Evolutionary conservation across 2,888 invertebrate species (phyloP).

Genomic region (Apamea anceps): DNA sequence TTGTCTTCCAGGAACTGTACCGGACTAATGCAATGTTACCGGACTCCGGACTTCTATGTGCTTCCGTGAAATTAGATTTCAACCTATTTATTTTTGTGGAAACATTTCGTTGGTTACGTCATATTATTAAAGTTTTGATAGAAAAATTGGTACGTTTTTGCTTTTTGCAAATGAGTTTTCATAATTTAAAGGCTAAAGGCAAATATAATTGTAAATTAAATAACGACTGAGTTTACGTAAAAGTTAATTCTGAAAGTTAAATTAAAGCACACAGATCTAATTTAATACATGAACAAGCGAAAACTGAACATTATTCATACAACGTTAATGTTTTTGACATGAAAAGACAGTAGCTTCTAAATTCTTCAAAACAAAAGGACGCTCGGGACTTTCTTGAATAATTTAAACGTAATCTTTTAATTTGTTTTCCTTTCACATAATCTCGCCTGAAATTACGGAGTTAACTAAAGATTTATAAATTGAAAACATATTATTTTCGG

Average conservation of each 20-base stretch:
- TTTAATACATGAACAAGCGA: slow-evolving; percentile 14
- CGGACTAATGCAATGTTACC: slow-evolving; percentile 66
- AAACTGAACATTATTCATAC: slow-evolving; percentile 19
- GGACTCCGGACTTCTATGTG: slow-evolving; percentile 53
- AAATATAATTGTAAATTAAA: background rate
- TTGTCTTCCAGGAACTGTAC: slow-evolving; percentile 66
- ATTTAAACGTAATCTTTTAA: slow-evolving; percentile 35
- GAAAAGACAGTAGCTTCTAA: slow-evolving; percentile 23
- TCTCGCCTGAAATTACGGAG: slow-evolving; percentile 8
- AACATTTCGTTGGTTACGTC: slow-evolving; percentile 33
- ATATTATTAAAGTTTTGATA: slow-evolving; percentile 3
- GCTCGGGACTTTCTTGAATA: slow-evolving; percentile 30
- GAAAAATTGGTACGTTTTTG: background rate
- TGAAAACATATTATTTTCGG: background rate
- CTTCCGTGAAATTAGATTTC: slow-evolving; percentile 55
- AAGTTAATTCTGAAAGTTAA: background rate
- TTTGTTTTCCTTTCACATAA: slow-evolving; percentile 22
- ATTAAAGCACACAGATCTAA: slow-evolving; percentile 9
- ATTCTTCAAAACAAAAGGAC: slow-evolving; percentile 21
- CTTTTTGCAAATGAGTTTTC: slow-evolving; percentile 3
- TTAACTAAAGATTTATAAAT: background rate
- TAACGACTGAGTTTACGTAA: background rate
- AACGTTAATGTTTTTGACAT: slow-evolving; percentile 14
- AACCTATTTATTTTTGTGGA: slow-evolving; percentile 40
- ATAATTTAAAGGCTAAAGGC: background rate